phyloP scores from a whole-genome alignment of 1,140 invertebrate genomes.

The Drosophila bocqueti region DNA sequence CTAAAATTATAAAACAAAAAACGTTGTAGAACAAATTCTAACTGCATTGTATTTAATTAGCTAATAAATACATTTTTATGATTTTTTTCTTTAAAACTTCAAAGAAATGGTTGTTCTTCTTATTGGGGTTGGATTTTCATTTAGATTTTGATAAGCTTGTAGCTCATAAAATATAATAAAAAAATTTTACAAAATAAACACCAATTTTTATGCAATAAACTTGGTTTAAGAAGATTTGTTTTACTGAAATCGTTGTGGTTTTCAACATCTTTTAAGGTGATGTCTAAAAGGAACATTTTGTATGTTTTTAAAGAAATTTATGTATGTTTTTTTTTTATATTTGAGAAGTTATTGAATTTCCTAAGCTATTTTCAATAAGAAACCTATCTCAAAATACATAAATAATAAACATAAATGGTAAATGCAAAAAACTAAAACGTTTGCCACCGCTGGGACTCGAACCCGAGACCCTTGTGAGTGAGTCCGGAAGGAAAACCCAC shows the following conservation, averaged over 20 bases:
- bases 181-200: too few relatives aligned
- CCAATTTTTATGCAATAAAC: too few relatives aligned
- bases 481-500: conserved; percentile 11
- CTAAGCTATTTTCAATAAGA: neutral
- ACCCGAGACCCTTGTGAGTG: neutral
- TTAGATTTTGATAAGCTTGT: neutral
- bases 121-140: neutral
- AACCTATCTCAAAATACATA: conserved; percentile 2
- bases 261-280: neutral
- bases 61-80: conserved; percentile 72
- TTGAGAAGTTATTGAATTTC: fast-evolving
- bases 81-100: conserved; percentile 61
- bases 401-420: neutral
- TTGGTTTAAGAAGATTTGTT: neutral
- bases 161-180: too few relatives aligned
- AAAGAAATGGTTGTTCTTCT: neutral
- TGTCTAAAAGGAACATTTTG: too few relatives aligned
- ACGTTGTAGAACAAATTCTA: conserved; percentile 71
- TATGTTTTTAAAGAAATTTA: too few relatives aligned
- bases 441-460: conserved; percentile 17
- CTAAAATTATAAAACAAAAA: conserved; percentile 34
- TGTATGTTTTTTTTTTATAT: neutral
- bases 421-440: neutral
- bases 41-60: conserved; percentile 69
- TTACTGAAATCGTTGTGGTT: neutral